A percentile compares a stretch with the other conserved stretches of the same genome.
phyloP scores from a whole-genome alignment of 2,113 vertebrate genomes.

The Myiopsitta monachus region DNA sequence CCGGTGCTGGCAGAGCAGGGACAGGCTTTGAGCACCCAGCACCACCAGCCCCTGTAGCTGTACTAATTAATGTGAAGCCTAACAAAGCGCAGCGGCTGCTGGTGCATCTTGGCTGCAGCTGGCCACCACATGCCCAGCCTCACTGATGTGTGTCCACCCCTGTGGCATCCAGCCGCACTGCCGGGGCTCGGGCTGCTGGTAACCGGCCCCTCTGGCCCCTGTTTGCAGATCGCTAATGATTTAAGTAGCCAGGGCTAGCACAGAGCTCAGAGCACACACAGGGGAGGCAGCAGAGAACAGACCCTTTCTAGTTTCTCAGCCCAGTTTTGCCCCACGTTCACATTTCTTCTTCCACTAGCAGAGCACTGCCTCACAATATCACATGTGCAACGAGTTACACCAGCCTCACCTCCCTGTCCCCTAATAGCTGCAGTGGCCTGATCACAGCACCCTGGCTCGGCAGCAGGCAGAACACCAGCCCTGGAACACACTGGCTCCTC shows the following conservation, averaged over 20 bases:
- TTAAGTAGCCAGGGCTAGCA: not conserved
- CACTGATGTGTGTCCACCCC: not conserved
- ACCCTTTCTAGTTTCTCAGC: not conserved
- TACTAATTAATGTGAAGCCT: not conserved
- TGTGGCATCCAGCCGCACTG: not conserved
- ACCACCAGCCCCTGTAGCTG: not conserved
- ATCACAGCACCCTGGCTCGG: not conserved
- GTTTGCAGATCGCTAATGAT: not conserved
- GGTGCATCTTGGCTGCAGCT: not conserved
- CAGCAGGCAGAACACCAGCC: not conserved
- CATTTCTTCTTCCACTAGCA: not conserved
- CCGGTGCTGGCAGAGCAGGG: conserved; percentile 74
- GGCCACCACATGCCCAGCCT: not conserved
- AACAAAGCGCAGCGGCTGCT: not conserved
- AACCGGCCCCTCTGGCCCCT: not conserved
- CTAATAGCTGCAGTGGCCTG: not conserved
- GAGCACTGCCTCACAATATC: not conserved
- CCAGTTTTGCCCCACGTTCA: not conserved
- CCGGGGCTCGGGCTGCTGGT: not conserved
- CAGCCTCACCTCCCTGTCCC: not conserved
- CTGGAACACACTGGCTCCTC: accelerated
- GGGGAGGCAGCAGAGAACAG: accelerated
- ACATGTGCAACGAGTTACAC: not conserved
- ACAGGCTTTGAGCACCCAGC: not conserved
- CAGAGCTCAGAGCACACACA: not conserved